phyloP scores from a whole-genome alignment of 2,888 invertebrate genomes.

The Phaonia tiefii region DNA sequence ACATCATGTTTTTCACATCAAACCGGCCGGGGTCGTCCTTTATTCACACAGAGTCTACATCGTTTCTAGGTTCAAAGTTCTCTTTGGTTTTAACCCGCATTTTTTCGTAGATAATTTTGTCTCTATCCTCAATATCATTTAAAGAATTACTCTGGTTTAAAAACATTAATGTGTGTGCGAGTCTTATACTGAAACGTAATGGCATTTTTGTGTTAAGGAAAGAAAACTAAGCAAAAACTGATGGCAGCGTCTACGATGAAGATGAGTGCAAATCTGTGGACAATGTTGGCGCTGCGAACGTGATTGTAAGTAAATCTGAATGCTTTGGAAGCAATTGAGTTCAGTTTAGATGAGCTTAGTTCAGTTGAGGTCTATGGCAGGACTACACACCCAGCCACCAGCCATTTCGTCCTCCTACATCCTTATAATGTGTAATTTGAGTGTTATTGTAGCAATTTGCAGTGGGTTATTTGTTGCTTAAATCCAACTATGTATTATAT shows the following conservation, averaged over 20 bases:
- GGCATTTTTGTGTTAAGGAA: constrained; percentile 46
- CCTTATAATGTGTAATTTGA: constrained; percentile 48
- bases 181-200: constrained; percentile 37
- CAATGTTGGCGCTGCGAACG: no score
- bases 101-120: constrained; percentile 22
- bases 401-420: neutral
- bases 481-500: neutral
- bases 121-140: constrained; percentile 27
- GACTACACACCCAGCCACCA: neutral
- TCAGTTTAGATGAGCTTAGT: constrained; percentile 25
- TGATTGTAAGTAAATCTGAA: neutral
- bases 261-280: no score
- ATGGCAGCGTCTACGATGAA: neutral
- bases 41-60: no score
- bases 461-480: constrained; percentile 46
- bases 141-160: constrained; percentile 3
- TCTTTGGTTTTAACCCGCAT: constrained; percentile 42
- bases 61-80: constrained; percentile 37
- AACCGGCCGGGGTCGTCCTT: no score
- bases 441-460: constrained; percentile 59
- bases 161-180: neutral
- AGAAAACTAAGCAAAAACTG: neutral
- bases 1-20: constrained; percentile 8
- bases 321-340: neutral
- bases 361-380: constrained; percentile 2